Conservation (phyloP, 2,888 invertebrate species). For the Heliconius erato region DNA sequence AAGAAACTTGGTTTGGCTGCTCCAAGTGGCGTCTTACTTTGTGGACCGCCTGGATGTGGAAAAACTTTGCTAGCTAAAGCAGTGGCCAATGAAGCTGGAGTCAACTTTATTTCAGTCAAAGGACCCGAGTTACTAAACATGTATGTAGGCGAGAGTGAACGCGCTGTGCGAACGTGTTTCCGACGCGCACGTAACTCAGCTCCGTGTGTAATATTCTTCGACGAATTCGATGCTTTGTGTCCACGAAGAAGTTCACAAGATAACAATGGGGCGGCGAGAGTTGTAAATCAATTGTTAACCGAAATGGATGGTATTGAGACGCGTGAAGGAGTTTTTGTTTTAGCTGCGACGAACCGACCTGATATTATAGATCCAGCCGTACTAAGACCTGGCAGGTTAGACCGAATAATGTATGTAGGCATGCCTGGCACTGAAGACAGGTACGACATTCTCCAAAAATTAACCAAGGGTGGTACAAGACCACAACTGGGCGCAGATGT, state of each 20-base stretch:
- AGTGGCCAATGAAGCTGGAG: conserved; percentile 98
- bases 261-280: conserved; percentile 91
- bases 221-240: conserved; percentile 98
- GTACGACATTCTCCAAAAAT: conserved; percentile 93
- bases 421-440: conserved; percentile 93
- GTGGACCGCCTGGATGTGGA: conserved; percentile 98
- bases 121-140: conserved; percentile 99
- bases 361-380: conserved; percentile 99
- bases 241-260: conserved; percentile 93
- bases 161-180: conserved; percentile 98
- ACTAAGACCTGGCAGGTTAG: conserved; percentile 94
- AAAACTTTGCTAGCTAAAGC: conserved; percentile 99
- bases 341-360: conserved; percentile 98
- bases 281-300: conserved; percentile 98
- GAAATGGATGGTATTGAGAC: conserved; percentile 99
- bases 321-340: conserved; percentile 95
- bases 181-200: conserved; percentile 97
- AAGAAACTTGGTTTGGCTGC: conserved; percentile 91
- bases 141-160: conserved; percentile 99
- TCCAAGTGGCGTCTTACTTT: conserved; percentile 96
- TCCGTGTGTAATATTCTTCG: conserved; percentile 99
- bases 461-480: conserved; percentile 94
- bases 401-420: conserved; percentile 95
- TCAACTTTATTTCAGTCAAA: conserved; percentile 99
- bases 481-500: conserved; percentile 92